Evolutionary conservation across 2,113 vertebrate genomes (phyloP).

Genomic region (Lasiurus borealis): DNA sequence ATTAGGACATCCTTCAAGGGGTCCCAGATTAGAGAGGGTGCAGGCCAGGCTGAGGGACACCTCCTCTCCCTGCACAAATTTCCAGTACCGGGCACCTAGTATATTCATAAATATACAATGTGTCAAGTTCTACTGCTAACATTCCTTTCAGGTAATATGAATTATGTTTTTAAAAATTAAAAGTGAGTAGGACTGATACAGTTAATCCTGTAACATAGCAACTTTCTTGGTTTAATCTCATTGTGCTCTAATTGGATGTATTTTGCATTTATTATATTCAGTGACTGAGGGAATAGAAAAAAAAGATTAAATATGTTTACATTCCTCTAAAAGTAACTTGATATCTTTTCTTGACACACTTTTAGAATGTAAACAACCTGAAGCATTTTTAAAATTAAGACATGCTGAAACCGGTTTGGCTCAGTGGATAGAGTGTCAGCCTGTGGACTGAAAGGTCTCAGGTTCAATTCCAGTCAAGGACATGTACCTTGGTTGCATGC

Average conservation of each 20-base stretch:
- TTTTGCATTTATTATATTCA: slow-evolving; percentile 43
- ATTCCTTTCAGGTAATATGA: slow-evolving; percentile 20
- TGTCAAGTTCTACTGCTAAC: not conserved
- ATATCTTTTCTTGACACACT: not conserved
- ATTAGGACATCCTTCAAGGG: too few relatives aligned
- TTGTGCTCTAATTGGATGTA: slow-evolving; percentile 19
- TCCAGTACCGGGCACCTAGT: too few relatives aligned
- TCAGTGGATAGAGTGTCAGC: too few relatives aligned
- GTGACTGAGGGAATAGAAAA: slow-evolving; percentile 2
- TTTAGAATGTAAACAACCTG: slow-evolving; percentile 27
- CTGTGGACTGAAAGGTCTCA: too few relatives aligned
- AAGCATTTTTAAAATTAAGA: slow-evolving; percentile 23
- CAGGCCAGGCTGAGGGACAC: too few relatives aligned
- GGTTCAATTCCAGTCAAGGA: too few relatives aligned
- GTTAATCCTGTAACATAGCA: slow-evolving; percentile 32
- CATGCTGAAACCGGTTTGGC: not conserved
- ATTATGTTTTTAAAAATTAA: slow-evolving; percentile 55
- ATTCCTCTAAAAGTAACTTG: not conserved
- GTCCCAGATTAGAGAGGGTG: too few relatives aligned
- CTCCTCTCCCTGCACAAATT: too few relatives aligned
- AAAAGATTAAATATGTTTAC: slow-evolving; percentile 38
- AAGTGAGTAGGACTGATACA: slow-evolving; percentile 3
- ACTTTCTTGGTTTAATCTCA: slow-evolving; percentile 34
- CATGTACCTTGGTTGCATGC: too few relatives aligned
- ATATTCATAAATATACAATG: not conserved